Evolutionary conservation across 1,140 invertebrate genomes (phyloP), one percentile per base, ranked within the genome.

Genomic region (Epicauta chinensis): DNA sequence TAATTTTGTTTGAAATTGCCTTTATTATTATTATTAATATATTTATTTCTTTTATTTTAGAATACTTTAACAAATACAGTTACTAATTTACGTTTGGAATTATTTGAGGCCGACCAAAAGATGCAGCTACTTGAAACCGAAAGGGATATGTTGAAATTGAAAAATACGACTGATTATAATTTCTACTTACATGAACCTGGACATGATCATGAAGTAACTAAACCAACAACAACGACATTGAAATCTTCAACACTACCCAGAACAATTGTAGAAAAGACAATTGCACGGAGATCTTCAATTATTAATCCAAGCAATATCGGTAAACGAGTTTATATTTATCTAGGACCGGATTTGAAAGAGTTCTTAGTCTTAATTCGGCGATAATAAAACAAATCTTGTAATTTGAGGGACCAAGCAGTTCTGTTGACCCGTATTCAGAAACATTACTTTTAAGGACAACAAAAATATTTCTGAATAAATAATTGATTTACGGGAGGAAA

Each of bases 101-200:
- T 65, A 9, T 58, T 56, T 23, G 57, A 56, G 41, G 51, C 60
- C 5, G 51, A 62, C 41, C 57, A 59, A 31, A 62, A 59, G 53
- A 50, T 59, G 10, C 53, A 61, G 10, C 34, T 60, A 15, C 23
- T 62, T 1, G 43, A 59, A 52, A 53, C 35, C 10, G 52, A 62
- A 42, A 40, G 43, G 14, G 57, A 62, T 2, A 58, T 51, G 36
- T 36, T 47, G 16, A 55, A 53, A 51, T 34, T 16, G 9, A 40
- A 60, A 52, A 32, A 36, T 2, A 44, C 34, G 29, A 35, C 34
- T 23, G 41, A 56, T 29, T 40, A 23, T 47, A 39, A 42, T 39
- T 23, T 23, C 7, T 23, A 23, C 7, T 23, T 23, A 23, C 23
- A 23, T 23, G 23, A 23, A 23, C 23, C 23, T 3, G 17, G 2